These are phyloP conservation scores for Sternarchorhynchus goeldii DNA, from an alignment of 2,797 vertebrate species.

Conservation along the genomic window DNA sequence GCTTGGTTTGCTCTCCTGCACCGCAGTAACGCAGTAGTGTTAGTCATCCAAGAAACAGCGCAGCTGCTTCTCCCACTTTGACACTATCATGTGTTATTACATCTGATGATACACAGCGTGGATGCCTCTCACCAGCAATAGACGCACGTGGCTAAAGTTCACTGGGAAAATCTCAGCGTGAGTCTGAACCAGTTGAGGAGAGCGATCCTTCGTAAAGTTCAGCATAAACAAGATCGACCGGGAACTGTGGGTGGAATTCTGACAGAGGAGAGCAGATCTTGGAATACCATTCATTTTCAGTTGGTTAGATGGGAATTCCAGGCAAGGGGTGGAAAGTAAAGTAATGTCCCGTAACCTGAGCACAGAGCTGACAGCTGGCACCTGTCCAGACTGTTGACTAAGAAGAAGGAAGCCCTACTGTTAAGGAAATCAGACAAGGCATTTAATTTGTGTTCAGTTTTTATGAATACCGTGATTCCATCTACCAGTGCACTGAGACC, in stretches of 20 bases:
- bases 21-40: background rate
- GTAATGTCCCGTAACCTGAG: no score
- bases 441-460: no score
- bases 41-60: constrained; percentile 18
- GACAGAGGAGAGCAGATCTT: background rate
- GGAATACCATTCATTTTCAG: no score
- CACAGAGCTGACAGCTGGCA: no score
- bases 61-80: background rate
- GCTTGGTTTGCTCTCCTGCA: background rate
- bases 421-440: no score
- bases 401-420: no score
- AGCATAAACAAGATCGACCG: background rate
- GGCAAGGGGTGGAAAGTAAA: no score
- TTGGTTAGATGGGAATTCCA: no score
- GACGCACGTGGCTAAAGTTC: constrained; percentile 11
- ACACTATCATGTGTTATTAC: constrained; percentile 20
- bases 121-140: constrained; percentile 13
- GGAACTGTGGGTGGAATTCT: background rate
- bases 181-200: background rate
- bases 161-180: background rate
- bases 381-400: no score
- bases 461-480: constrained; percentile 22
- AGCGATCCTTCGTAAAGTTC: background rate
- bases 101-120: constrained; percentile 5
- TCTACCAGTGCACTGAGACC: background rate